Base-by-base conservation (phyloP, 2,113 vertebrate species). In the Corvus moneduloides region DNA sequence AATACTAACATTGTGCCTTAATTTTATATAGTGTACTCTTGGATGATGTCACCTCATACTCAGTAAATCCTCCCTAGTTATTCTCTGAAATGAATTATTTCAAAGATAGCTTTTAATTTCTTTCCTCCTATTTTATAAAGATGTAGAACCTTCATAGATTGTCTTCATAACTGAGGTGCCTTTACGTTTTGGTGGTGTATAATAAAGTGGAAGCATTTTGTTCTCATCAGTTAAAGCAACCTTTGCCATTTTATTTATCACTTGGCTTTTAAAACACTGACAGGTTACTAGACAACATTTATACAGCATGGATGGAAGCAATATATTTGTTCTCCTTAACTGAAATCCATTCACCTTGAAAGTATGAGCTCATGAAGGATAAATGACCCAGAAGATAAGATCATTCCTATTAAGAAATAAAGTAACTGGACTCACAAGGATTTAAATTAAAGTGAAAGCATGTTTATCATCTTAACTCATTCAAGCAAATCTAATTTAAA, bases 181-280 rank as follows among this genome's bases (percentile, higher is more conserved):
- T 73, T 94, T 94, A 62, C 59, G 22, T 44, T 87, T 87, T 86
- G 28, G 32, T 21, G 37, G 13, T 41, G 37, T 82, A 51, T 95
- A 95, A 89, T 92, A 64, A 79, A 94, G 37, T 56, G 33, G n/a
- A 96, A 97, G 13, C 27, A 64, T 95, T 96, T 95, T 95, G 37
- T 84, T 76, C 67, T 96, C n/a, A 80, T 87, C 67, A 58, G 39
- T 85, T 94, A 83, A 90, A 92, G 78, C 44, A 97, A 96, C 52
- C 55, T 93, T 90, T 97, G 69, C 19, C 74, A 91, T 86, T 96
- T 98, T 97, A 97, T 97, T 98, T 97, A 96, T 96, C 93, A 83
- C 78, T 86, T 95, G 56, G 51, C 81, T 97, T 93, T 97, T 94
- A 90, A 84, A 85, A 92, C 78, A 73, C 23, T 96, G 94, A 59